phyloP scores from a whole-genome alignment of 2,113 vertebrate species.

The Gymnocephalus cernua region DNA sequence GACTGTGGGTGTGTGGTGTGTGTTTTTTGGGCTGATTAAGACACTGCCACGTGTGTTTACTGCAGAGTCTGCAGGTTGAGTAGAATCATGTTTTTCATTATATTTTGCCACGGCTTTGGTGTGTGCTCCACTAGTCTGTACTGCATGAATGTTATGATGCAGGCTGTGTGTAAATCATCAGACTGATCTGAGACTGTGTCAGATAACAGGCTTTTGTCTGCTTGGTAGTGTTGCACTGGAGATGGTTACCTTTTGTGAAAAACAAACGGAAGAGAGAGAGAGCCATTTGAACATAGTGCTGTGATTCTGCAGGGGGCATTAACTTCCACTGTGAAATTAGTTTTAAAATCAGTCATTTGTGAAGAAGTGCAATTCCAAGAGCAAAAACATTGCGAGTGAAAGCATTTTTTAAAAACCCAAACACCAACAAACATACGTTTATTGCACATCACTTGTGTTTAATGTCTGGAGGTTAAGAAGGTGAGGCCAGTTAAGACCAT shows the following conservation, averaged over 20 bases:
- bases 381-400: neutral
- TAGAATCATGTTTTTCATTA: neutral
- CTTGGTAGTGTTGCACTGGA: neutral
- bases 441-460: neutral
- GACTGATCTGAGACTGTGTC: neutral
- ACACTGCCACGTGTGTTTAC: no score
- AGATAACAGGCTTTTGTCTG: no score
- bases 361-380: neutral
- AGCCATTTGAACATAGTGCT: neutral
- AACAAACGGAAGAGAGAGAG: neutral
- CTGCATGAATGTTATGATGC: neutral
- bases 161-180: no score
- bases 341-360: neutral
- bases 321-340: neutral
- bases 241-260: neutral
- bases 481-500: slow-evolving; percentile 81
- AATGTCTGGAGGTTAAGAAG: slow-evolving; percentile 83
- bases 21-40: neutral
- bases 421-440: neutral
- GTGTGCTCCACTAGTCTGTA: no score
- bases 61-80: no score
- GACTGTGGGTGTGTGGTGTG: neutral
- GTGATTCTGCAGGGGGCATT: neutral
- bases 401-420: neutral
- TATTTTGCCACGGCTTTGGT: neutral